These are phyloP conservation scores for Achlya flavicornis DNA, from an alignment of 2,888 invertebrate genomes.

Conservation along the genomic window DNA sequence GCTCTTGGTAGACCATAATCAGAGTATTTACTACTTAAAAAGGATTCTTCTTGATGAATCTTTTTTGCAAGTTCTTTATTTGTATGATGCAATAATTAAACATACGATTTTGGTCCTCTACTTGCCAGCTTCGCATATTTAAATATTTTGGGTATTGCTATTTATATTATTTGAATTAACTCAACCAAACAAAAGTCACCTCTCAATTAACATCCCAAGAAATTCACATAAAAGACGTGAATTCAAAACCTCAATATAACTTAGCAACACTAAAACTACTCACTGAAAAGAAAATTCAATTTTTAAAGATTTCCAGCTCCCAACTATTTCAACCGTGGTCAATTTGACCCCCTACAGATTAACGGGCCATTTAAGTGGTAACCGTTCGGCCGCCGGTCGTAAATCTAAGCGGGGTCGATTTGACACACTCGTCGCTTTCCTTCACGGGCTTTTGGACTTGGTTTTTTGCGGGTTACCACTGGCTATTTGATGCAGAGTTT, in stretches of 20 bases:
- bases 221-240: too few relatives aligned
- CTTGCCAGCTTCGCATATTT: too few relatives aligned
- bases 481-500: neutral
- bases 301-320: conserved; percentile 24
- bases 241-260: neutral
- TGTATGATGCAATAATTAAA: too few relatives aligned
- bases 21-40: too few relatives aligned
- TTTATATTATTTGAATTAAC: too few relatives aligned
- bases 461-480: neutral
- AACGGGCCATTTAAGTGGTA: conserved; percentile 30
- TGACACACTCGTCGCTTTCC: conserved; percentile 23
- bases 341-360: conserved; percentile 14
- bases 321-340: conserved; percentile 21
- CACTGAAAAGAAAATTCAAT: conserved; percentile 24
- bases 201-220: too few relatives aligned
- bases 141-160: too few relatives aligned
- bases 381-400: conserved; percentile 17
- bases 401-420: conserved; percentile 32
- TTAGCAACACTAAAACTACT: neutral
- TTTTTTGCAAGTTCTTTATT: too few relatives aligned
- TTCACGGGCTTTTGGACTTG: conserved; percentile 15
- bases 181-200: too few relatives aligned
- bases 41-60: too few relatives aligned
- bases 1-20: too few relatives aligned
- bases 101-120: too few relatives aligned